phyloP scores from a whole-genome alignment of 2,113 vertebrate genomes.

The Eulemur rufifrons region DNA sequence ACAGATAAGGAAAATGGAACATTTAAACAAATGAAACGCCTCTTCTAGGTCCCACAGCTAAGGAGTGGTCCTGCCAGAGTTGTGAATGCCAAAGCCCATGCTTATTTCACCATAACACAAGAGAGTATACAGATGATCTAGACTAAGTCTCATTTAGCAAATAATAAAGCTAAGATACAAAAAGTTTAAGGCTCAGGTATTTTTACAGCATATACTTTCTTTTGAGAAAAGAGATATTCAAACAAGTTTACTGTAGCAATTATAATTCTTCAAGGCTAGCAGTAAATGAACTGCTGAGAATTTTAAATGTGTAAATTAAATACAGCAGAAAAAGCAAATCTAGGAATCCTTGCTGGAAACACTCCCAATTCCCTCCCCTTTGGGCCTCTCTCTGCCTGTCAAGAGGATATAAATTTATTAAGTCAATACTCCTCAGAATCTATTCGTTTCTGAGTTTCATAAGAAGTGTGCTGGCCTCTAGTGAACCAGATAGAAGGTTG shows the following conservation, averaged over 20 bases:
- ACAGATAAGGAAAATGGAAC: neutral
- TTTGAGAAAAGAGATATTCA: neutral
- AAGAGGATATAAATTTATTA: conserved; percentile 54
- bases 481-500: conserved; percentile 49
- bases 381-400: conserved; percentile 43
- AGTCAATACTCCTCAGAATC: conserved; percentile 35
- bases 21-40: neutral
- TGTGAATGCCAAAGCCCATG: neutral
- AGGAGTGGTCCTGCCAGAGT: neutral
- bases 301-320: conserved; percentile 48
- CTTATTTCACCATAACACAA: neutral
- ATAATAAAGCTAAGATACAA: neutral
- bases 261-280: neutral
- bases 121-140: neutral
- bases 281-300: conserved; percentile 16
- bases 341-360: conserved; percentile 40
- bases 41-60: neutral
- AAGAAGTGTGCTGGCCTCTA: conserved; percentile 35
- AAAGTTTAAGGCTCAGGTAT: neutral
- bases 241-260: conserved; percentile 34
- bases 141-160: neutral
- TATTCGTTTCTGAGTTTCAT: conserved; percentile 47
- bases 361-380: neutral
- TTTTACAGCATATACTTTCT: neutral
- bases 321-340: conserved; percentile 27